Conservation (phyloP, 2,888 invertebrate species). For the Tenodera sinensis region DNA sequence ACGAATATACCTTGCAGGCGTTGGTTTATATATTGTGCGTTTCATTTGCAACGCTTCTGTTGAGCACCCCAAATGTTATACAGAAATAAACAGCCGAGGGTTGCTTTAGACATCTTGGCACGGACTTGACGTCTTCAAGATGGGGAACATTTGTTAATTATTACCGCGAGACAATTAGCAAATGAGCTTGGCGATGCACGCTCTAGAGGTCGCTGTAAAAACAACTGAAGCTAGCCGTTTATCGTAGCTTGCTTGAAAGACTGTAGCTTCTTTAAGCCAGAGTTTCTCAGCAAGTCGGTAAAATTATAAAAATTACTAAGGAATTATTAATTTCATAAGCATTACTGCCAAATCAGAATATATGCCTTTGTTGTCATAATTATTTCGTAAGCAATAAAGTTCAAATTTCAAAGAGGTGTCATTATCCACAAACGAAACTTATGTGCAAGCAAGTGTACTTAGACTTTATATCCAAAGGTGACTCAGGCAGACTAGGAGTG, state of each 20-base stretch:
- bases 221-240: neutral
- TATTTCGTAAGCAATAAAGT: no score
- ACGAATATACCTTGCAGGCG: neutral
- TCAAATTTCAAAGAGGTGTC: no score
- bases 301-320: no score
- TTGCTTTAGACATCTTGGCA: neutral
- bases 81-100: neutral
- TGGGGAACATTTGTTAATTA: neutral
- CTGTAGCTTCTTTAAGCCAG: no score
- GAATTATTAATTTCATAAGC: no score
- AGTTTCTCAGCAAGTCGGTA: no score
- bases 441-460: no score
- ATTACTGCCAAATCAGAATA: no score
- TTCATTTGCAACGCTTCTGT: neutral
- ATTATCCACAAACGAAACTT: no score
- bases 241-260: neutral
- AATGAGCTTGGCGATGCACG: constrained; percentile 12
- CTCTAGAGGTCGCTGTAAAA: neutral
- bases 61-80: neutral
- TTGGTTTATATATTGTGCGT: neutral
- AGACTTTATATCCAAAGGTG: no score
- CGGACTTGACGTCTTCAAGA: neutral
- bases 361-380: no score
- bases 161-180: constrained; percentile 21
- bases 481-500: no score